These are phyloP conservation scores for Catonia carolina DNA, from an alignment of 2,888 invertebrate species.

Conservation along the genomic window DNA sequence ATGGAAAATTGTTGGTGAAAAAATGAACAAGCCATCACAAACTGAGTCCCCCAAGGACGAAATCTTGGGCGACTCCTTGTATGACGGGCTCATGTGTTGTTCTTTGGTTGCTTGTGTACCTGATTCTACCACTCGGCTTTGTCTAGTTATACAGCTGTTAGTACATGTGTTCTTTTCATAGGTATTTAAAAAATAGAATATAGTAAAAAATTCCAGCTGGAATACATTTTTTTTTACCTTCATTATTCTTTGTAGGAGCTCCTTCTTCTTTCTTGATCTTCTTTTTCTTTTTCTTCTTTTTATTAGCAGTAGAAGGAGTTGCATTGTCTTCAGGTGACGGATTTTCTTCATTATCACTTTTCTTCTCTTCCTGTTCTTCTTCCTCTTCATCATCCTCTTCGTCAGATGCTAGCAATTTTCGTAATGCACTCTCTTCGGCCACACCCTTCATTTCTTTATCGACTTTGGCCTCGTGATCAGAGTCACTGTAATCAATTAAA, in stretches of 20 bases:
- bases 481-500: conserved; percentile 48
- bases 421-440: conserved; percentile 81
- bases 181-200: too few relatives aligned
- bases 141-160: too few relatives aligned
- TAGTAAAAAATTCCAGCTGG: too few relatives aligned
- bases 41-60: too few relatives aligned
- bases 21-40: too few relatives aligned
- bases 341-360: conserved; percentile 36
- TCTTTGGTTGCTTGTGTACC: too few relatives aligned
- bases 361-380: conserved; percentile 59
- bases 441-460: conserved; percentile 83
- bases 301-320: conserved; percentile 35
- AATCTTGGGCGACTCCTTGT: too few relatives aligned
- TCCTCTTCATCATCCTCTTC: conserved; percentile 81
- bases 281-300: conserved; percentile 55
- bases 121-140: too few relatives aligned
- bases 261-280: conserved; percentile 45
- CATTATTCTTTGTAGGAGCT: conserved; percentile 24
- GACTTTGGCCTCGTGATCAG: conserved; percentile 65
- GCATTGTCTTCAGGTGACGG: conserved; percentile 47
- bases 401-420: conserved; percentile 80
- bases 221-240: too few relatives aligned
- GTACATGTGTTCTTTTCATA: too few relatives aligned
- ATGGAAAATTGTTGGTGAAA: too few relatives aligned
- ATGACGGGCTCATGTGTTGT: too few relatives aligned